Evolutionary conservation across 2,888 invertebrate genomes (phyloP).

Genomic region (Operophtera brumata): DNA sequence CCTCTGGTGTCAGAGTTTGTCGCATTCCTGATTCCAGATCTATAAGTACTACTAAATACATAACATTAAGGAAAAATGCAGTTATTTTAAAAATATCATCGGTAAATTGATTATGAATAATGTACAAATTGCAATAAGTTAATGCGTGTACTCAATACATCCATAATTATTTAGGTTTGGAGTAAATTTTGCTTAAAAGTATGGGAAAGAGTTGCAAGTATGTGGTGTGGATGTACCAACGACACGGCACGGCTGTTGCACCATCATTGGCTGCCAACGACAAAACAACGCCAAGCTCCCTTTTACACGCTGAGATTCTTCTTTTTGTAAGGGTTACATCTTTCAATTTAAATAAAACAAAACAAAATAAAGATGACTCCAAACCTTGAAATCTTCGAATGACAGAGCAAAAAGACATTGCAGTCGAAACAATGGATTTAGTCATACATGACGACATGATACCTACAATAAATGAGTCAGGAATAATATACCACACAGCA

Average conservation of each 20-base stretch:
- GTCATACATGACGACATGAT: background rate
- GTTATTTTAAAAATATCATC: constrained; percentile 6
- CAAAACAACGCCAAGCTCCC: no score
- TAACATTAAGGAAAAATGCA: background rate
- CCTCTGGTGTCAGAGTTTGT: background rate
- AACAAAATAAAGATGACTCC: constrained; percentile 10
- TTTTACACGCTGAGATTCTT: no score
- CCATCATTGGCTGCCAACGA: no score
- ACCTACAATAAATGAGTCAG: constrained; percentile 11
- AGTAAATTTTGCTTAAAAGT: no score
- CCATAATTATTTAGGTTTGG: no score
- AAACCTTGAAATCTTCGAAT: constrained; percentile 15
- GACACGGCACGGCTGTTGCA: no score
- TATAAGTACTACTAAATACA: background rate
- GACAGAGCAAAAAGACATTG: constrained; percentile 1
- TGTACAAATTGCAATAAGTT: background rate
- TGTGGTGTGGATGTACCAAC: no score
- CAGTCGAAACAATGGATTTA: constrained; percentile 11
- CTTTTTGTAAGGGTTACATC: no score
- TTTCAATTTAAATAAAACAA: background rate
- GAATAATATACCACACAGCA: background rate
- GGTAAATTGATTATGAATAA: constrained; percentile 1
- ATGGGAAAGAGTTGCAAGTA: no score
- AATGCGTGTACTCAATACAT: background rate
- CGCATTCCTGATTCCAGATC: background rate